Percentiles rank a stretch among this genome's conserved stretches.
Evolutionary conservation across 2,888 invertebrate genomes (phyloP).

Genomic region (Busseola fusca): DNA sequence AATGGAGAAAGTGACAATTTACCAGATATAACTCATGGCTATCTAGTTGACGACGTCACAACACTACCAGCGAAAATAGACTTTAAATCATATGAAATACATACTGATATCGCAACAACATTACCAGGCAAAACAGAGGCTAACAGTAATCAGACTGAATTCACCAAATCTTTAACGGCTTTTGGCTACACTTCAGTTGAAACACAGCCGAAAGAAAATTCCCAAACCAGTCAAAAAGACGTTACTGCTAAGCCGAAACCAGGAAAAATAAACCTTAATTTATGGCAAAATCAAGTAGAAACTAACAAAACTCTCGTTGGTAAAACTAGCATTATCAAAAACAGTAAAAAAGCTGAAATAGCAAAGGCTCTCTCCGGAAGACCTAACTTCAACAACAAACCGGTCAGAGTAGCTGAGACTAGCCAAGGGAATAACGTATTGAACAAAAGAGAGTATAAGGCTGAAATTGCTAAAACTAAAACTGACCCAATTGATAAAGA

Average conservation of each 20-base stretch:
- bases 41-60: constrained; percentile 5
- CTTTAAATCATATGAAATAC: constrained; percentile 23
- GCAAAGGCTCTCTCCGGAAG: constrained; percentile 23
- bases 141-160: constrained; percentile 1
- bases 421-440: constrained; percentile 4
- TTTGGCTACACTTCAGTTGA: constrained; percentile 23
- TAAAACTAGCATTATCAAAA: constrained; percentile 25
- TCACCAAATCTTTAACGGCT: constrained; percentile 23
- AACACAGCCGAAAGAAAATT: constrained; percentile 10
- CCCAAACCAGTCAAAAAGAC: constrained; percentile 2
- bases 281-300: constrained; percentile 55
- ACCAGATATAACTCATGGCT: not conserved
- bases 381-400: constrained; percentile 24
- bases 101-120: constrained; percentile 2
- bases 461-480: constrained; percentile 13
- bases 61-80: not conserved
- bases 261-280: constrained; percentile 50
- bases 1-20: not conserved
- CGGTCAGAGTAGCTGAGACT: constrained; percentile 3
- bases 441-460: constrained; percentile 17
- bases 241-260: constrained; percentile 39
- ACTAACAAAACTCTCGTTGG: constrained; percentile 45
- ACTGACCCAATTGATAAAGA: not conserved
- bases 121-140: constrained; percentile 14
- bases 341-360: constrained; percentile 39